Conservation (phyloP, 2,113 vertebrate genomes). For the Ceyx melanurus region DNA sequence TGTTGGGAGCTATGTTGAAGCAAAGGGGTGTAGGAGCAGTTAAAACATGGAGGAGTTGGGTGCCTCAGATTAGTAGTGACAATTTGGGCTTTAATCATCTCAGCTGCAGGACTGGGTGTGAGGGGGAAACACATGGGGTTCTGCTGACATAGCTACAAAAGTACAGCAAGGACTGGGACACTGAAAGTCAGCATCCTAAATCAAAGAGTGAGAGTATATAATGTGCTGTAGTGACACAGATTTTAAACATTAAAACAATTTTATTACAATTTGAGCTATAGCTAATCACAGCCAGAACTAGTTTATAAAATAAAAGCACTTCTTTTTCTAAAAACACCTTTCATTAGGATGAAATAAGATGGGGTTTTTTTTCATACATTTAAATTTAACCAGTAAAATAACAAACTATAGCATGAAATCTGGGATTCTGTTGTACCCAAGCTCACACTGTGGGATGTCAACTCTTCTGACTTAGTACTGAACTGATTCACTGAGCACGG, state of each 20-base stretch:
- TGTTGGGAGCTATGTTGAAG: neutral
- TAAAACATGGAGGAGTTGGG: neutral
- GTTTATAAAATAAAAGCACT: neutral
- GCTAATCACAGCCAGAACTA: neutral
- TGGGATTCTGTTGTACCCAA: neutral
- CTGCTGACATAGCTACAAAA: neutral
- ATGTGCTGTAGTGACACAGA: neutral
- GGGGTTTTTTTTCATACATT: neutral
- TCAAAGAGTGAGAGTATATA: neutral
- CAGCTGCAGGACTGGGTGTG: neutral
- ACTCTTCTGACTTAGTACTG: neutral
- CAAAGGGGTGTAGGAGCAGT: neutral
- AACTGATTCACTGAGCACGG: neutral
- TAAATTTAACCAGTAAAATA: neutral
- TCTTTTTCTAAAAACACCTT: neutral
- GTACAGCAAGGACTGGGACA: neutral
- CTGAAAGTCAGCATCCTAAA: neutral
- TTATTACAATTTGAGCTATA: neutral
- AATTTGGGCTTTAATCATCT: neutral
- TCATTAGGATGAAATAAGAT: neutral
- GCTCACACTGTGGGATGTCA: neutral
- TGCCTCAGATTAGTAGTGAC: neutral
- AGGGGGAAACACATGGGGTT: rapidly evolving
- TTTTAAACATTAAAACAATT: neutral
- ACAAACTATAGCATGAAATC: neutral